phyloP scores from a whole-genome alignment of 2,113 vertebrate genomes.

The Cathartes aura region DNA sequence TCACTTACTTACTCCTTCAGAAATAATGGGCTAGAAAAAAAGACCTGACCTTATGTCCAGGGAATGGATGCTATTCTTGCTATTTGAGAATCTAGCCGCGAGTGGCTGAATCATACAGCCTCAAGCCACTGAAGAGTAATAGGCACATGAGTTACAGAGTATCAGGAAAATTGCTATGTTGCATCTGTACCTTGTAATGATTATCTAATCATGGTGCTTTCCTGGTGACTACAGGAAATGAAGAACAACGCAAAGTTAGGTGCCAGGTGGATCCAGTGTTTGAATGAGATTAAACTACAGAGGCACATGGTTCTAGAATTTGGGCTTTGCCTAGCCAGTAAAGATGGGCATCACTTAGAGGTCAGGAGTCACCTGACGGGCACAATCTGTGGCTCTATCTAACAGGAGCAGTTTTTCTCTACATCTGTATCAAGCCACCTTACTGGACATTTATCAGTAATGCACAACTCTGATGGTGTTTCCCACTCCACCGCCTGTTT shows the following conservation, averaged over 20 bases:
- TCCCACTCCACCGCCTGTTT: not conserved
- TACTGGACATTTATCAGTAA: fast-evolving
- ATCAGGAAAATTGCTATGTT: not conserved
- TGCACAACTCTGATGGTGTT: not conserved
- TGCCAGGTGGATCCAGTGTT: not conserved
- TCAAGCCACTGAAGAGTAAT: not conserved
- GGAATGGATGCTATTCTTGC: slow-evolving; percentile 48
- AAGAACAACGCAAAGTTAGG: not conserved
- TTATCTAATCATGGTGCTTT: slow-evolving; percentile 6
- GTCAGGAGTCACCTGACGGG: not conserved
- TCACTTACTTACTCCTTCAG: not conserved
- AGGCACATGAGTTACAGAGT: not conserved
- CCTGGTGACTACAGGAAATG: not conserved
- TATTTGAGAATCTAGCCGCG: not conserved
- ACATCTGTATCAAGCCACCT: too few species aligned
- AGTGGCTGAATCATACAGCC: slow-evolving; percentile 22
- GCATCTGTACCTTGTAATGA: not conserved
- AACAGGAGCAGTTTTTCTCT: not conserved
- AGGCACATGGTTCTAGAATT: not conserved
- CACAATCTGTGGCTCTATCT: too few species aligned
- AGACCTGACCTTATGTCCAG: not conserved
- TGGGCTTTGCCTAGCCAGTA: not conserved
- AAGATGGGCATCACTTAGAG: not conserved
- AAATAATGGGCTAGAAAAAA: not conserved
- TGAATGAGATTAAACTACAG: not conserved